Evolutionary conservation across 30 jellyfish, hydroid and myxozoan species (phyloP).

Genomic region (Rhopilema esculentum): DNA sequence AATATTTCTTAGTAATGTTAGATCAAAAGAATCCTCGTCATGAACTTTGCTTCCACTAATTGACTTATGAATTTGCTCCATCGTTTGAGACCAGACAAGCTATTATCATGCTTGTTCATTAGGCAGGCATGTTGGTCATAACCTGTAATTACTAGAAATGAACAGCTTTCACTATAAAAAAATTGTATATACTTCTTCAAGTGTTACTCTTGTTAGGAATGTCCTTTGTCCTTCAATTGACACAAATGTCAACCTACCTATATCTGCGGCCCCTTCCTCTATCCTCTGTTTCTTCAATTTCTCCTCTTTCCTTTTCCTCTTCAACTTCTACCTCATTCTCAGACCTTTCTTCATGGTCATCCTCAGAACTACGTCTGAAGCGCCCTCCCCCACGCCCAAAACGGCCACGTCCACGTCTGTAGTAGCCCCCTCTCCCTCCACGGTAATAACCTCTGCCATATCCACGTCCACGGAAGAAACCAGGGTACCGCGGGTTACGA

Average conservation of each 20-base stretch:
- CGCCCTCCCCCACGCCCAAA: conserved; percentile 68
- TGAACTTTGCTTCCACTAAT: too few relatives aligned
- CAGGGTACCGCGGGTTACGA: conserved; percentile 78
- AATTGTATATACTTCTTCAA: too few relatives aligned
- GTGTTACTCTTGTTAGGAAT: too few relatives aligned
- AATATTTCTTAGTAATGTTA: too few relatives aligned
- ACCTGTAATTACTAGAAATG: too few relatives aligned
- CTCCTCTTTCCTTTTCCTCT: conserved; percentile 16
- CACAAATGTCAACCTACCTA: conserved; percentile 24
- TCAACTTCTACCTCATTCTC: conserved; percentile 55
- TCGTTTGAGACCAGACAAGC: too few relatives aligned
- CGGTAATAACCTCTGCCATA: conserved; percentile 58
- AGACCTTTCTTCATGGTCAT: conserved; percentile 64
- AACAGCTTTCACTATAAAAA: too few relatives aligned
- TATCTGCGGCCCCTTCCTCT: conserved; percentile 52
- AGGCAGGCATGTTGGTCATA: too few relatives aligned
- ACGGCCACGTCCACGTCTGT: conserved; percentile 77
- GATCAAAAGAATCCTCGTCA: too few relatives aligned
- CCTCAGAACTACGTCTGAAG: conserved; percentile 43
- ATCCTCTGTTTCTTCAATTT: conserved; percentile 38
- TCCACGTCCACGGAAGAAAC: conserved; percentile 79
- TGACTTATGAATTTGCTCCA: too few relatives aligned
- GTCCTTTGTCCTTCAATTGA: too few relatives aligned
- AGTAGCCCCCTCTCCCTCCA: conserved; percentile 32
- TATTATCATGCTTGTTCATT: too few relatives aligned